phyloP scores from a whole-genome alignment of 2,797 vertebrate species.

The Labroides dimidiatus region DNA sequence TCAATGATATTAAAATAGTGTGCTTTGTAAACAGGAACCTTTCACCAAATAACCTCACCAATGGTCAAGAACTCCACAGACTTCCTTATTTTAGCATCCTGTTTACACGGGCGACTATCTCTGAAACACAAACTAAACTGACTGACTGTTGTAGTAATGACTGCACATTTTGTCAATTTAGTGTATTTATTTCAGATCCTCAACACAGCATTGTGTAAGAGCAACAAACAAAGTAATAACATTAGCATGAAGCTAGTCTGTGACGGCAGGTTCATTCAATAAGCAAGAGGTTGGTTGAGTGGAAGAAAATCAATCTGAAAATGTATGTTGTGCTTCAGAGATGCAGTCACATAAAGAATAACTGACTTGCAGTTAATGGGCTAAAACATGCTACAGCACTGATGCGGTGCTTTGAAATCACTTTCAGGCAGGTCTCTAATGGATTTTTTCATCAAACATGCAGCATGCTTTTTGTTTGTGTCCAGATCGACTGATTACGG shows the following conservation, averaged over 20 bases:
- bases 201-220: constrained; percentile 8
- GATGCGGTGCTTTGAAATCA: constrained; percentile 28
- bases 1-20: too few species aligned
- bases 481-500: constrained; percentile 95
- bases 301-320: constrained; percentile 52
- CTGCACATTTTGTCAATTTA: neutral
- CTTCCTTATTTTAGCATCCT: neutral
- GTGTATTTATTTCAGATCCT: constrained; percentile 16
- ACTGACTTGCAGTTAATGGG: constrained; percentile 66
- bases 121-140: constrained; percentile 6
- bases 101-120: neutral
- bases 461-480: constrained; percentile 45
- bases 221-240: constrained; percentile 19
- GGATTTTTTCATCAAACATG: constrained; percentile 41
- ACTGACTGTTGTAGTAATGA: constrained; percentile 21
- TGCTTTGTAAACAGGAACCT: neutral
- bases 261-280: constrained; percentile 28
- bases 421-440: constrained; percentile 36
- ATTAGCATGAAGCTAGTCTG: constrained; percentile 26
- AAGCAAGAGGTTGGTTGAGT: constrained; percentile 32
- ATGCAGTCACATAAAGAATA: constrained; percentile 44
- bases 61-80: constrained; percentile 2
- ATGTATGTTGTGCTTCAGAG: constrained; percentile 31
- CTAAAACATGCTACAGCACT: constrained; percentile 49
- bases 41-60: neutral